Base-by-base conservation (phyloP, 2,797 vertebrate species). In the Lagodon rhomboides region DNA sequence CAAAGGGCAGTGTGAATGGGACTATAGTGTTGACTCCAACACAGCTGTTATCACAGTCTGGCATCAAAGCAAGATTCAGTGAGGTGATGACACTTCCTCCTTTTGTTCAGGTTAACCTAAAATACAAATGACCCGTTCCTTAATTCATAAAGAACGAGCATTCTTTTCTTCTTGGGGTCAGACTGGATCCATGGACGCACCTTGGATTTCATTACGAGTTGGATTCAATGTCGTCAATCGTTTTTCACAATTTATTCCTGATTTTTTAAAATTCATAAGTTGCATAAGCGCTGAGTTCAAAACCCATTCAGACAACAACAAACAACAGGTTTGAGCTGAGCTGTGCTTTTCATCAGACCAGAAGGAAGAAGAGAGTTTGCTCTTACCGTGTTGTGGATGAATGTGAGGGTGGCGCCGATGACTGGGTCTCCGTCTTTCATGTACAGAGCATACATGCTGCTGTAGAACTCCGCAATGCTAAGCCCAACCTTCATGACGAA, bases 381-480 rank as follows among this genome's bases (percentile, higher is more conserved):
- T 12, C 78, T 86, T 59, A 96, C 95, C 51, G 16, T 12, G 0
- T 81, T 72, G 62, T 95, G 94, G 82, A 95, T 68, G 64, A 94
- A 80, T 0, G 61, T 30, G 55, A 96, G 93, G 0, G 84, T 92
- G 64, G 72, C 2, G 0, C 25, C 88, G 1, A 93, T 61, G 62
- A 80, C 83, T 0, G 82, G 64, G 68, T 94, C 92, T n/a, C 0
- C 38, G 4, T 0, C 77, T 0, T 0, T 0, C 2, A 63, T 0
- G 46, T 90, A 95, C 77, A 94, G 59, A 4, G 0, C 0, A 1
- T 95, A 95, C 46, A 95, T 5, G 56, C 65, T 89, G 0, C 0
- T 0, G 51, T 95, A 96, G 80, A 95, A 93, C 43, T 92, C 82
- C 0, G 1, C 61, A 0, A 92, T 1, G 0, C 1, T 25, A 0